phyloP scores from a whole-genome alignment of 23 tunicate genomes.

The Corella eumyota region DNA sequence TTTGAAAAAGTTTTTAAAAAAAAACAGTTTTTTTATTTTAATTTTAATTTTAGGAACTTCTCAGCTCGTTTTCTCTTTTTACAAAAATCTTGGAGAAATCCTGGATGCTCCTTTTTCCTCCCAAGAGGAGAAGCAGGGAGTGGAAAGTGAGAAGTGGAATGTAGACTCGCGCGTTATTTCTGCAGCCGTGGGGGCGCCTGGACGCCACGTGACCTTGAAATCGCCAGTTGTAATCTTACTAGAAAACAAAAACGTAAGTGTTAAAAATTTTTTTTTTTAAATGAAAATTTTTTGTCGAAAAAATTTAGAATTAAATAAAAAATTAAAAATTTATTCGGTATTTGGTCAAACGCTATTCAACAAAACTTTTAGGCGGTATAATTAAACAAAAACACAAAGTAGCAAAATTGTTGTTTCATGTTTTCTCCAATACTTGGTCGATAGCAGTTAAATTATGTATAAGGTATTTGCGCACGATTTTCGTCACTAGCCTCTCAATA shows the following conservation, averaged over 20 bases:
- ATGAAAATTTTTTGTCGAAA: no score
- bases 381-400: background rate
- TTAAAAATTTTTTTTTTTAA: background rate
- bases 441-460: no score
- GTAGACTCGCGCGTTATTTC: constrained; percentile 54
- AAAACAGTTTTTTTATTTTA: no score
- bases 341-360: background rate
- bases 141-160: constrained; percentile 18
- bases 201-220: constrained; percentile 9
- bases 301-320: no score
- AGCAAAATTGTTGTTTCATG: no score
- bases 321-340: background rate
- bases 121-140: background rate
- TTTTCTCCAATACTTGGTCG: no score
- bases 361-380: background rate
- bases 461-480: no score
- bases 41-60: constrained; percentile 34
- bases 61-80: constrained; percentile 19
- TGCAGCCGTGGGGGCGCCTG: constrained; percentile 25
- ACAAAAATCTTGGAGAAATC: constrained; percentile 46
- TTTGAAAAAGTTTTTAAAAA: no score
- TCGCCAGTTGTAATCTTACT: constrained; percentile 33
- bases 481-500: no score
- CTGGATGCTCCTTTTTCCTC: constrained; percentile 9
- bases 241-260: constrained; percentile 35